These are phyloP conservation scores for Pseudorhiza aurosa DNA, from an alignment of 30 jellyfish, hydroid and myxozoan genomes.

Conservation along the genomic window DNA sequence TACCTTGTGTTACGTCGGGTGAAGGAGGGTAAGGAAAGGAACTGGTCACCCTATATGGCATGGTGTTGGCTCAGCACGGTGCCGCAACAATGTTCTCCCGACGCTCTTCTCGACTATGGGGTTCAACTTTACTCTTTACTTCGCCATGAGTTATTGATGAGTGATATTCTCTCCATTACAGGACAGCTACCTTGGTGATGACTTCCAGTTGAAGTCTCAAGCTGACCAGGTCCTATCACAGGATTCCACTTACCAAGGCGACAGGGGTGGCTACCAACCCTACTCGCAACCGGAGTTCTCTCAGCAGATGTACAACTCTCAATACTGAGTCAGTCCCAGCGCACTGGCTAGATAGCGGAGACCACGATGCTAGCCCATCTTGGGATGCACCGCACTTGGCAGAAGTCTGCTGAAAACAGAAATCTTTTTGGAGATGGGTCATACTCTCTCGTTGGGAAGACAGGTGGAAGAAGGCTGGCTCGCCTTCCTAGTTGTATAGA, in stretches of 20 bases:
- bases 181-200: conserved; percentile 98
- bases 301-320: conserved; percentile 99
- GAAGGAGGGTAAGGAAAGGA: too few relatives aligned
- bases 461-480: neutral
- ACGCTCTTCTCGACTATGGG: too few relatives aligned
- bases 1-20: too few relatives aligned
- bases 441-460: neutral
- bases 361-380: conserved; percentile 66
- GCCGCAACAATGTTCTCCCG: too few relatives aligned
- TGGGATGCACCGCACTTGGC: conserved; percentile 70
- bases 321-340: conserved; percentile 91
- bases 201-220: conserved; percentile 96
- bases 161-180: conserved; percentile 9
- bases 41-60: too few relatives aligned
- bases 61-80: too few relatives aligned
- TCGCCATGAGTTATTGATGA: too few relatives aligned
- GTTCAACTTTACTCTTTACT: too few relatives aligned
- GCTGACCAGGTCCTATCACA: conserved; percentile 98
- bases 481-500: conserved; percentile 44
- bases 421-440: conserved; percentile 27
- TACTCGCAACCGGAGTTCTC: conserved; percentile 98
- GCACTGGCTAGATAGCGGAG: conserved; percentile 78
- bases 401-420: neutral
- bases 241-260: conserved; percentile 99
- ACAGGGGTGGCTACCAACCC: conserved; percentile 99